Percentiles rank a stretch among this genome's conserved stretches.
Conservation (phyloP, 2,797 vertebrate species). For the Clarias laeviceps region DNA sequence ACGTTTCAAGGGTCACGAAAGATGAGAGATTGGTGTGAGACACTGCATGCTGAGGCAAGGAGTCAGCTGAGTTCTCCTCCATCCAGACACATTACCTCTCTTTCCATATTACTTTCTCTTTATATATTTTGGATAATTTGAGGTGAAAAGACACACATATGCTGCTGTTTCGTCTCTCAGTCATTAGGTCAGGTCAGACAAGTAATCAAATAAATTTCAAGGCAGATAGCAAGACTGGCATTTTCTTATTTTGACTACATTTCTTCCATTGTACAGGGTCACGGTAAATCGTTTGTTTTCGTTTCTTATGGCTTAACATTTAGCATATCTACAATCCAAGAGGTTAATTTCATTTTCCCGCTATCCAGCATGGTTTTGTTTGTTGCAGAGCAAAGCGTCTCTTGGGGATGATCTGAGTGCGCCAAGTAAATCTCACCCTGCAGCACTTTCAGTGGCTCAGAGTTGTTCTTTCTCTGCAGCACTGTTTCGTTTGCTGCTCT, state of each 20-base stretch:
- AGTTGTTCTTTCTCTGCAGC: slow-evolving; percentile 4
- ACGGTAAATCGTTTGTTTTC: not conserved
- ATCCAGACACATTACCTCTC: not conserved
- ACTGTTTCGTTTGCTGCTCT: not conserved
- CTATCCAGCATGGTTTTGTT: not conserved
- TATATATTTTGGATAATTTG: not conserved
- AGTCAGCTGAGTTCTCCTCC: slow-evolving; percentile 17
- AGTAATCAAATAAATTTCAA: not conserved
- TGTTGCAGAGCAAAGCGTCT: slow-evolving; percentile 22
- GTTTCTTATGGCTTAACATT: not conserved
- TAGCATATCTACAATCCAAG: not conserved
- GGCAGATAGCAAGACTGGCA: not conserved
- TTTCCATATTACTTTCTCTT: not conserved
- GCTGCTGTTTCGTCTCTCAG: not conserved
- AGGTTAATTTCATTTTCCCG: slow-evolving; percentile 5
- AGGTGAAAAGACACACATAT: slow-evolving; percentile 12
- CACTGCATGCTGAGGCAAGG: not conserved
- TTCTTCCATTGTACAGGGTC: slow-evolving; percentile 11
- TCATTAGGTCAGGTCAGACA: not conserved
- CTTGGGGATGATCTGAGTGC: slow-evolving; percentile 11
- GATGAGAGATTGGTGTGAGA: slow-evolving; percentile 7
- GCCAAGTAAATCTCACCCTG: not conserved
- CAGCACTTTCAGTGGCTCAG: slow-evolving; percentile 10
- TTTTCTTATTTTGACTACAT: not conserved
- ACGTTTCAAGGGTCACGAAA: slow-evolving; percentile 25